Percentiles rank a stretch among this genome's conserved stretches.
Conservation (phyloP, 2,113 vertebrate species). For the Balaeniceps rex region DNA sequence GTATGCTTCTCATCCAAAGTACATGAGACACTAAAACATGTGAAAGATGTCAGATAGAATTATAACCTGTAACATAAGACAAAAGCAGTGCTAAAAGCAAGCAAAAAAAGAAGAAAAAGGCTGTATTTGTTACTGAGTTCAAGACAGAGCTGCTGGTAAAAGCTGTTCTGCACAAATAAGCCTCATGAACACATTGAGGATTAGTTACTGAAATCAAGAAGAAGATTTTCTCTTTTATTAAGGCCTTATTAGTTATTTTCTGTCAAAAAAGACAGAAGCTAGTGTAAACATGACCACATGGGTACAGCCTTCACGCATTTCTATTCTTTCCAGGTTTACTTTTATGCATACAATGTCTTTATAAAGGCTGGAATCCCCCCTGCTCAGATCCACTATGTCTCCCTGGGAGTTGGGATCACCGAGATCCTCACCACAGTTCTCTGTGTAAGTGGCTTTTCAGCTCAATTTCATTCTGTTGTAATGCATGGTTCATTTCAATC, state of each 20-base stretch:
- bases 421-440: constrained; percentile 69
- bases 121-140: background rate
- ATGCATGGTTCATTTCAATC: background rate
- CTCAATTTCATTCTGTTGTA: background rate
- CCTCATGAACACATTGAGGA: background rate
- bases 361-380: constrained; percentile 72
- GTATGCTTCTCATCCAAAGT: background rate
- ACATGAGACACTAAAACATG: background rate
- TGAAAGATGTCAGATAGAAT: background rate
- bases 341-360: constrained; percentile 80
- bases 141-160: background rate
- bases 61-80: background rate
- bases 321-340: constrained; percentile 76
- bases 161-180: background rate
- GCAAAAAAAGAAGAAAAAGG: background rate
- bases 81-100: background rate
- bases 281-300: background rate
- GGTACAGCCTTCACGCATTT: background rate
- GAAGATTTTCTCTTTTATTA: background rate
- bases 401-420: constrained; percentile 75
- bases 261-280: background rate
- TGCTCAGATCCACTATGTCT: constrained; percentile 67
- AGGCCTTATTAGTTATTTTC: background rate
- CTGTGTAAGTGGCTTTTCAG: constrained; percentile 72
- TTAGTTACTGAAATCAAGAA: background rate